Evolutionary conservation across 1,140 invertebrate species (phyloP).

Genomic region (Heliconius hermathena): DNA sequence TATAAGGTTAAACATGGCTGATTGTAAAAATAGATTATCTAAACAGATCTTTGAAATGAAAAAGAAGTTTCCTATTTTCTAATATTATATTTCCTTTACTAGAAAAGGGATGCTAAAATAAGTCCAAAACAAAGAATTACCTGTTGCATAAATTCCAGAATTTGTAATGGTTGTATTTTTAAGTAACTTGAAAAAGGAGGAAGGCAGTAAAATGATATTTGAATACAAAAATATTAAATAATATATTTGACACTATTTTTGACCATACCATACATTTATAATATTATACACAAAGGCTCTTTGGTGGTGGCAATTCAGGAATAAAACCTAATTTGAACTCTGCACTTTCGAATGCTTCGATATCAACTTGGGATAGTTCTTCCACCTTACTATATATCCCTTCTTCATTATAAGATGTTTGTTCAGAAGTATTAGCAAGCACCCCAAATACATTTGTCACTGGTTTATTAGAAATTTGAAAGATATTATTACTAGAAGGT

Average conservation of each 20-base stretch:
- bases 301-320: constrained; percentile 67
- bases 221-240: neutral
- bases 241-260: neutral
- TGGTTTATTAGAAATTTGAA: constrained; percentile 47
- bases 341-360: constrained; percentile 61
- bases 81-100: too few relatives aligned
- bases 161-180: too few relatives aligned
- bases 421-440: constrained; percentile 41
- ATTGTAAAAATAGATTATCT: too few relatives aligned
- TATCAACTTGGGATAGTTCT: constrained; percentile 53
- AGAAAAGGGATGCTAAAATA: too few relatives aligned
- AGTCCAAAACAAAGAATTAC: too few relatives aligned
- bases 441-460: constrained; percentile 52
- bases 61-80: too few relatives aligned
- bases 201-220: too few relatives aligned
- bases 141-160: too few relatives aligned
- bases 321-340: constrained; percentile 68
- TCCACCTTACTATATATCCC: constrained; percentile 65
- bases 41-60: too few relatives aligned
- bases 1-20: too few relatives aligned
- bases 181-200: too few relatives aligned
- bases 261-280: constrained; percentile 17
- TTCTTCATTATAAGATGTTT: constrained; percentile 42
- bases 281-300: constrained; percentile 49
- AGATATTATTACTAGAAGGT: constrained; percentile 37